A percentile compares a stretch with the other conserved stretches of the same genome.
Evolutionary conservation across 2,797 vertebrate genomes (phyloP).

Genomic region (Acipenser oxyrinchus): DNA sequence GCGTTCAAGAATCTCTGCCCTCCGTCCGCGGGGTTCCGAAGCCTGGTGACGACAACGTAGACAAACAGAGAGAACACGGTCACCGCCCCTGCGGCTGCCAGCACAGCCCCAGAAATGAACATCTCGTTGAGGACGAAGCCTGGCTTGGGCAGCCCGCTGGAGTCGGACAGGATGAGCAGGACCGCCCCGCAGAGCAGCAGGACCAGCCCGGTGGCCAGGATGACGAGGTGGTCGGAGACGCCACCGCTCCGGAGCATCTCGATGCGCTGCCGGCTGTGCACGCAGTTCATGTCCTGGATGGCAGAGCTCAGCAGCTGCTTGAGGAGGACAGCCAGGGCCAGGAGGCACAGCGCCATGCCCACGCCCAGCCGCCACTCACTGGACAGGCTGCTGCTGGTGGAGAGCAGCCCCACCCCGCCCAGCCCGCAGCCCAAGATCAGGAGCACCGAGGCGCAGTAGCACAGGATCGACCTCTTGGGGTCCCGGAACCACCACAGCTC

Average conservation of each 20-base stretch:
- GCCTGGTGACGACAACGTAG: constrained; percentile 45
- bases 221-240: constrained; percentile 73
- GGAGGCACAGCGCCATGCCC: constrained; percentile 80
- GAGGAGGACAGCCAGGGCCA: constrained; percentile 81
- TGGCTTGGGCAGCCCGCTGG: constrained; percentile 62
- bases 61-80: constrained; percentile 61
- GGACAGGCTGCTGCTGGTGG: constrained; percentile 86
- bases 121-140: constrained; percentile 77
- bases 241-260: constrained; percentile 86
- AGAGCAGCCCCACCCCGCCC: constrained; percentile 81
- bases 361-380: constrained; percentile 87
- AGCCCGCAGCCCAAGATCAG: constrained; percentile 83
- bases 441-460: constrained; percentile 78
- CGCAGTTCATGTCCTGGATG: constrained; percentile 96
- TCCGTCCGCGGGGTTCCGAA: constrained; percentile 51
- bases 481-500: constrained; percentile 97
- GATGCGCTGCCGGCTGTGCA: constrained; percentile 77
- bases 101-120: constrained; percentile 80
- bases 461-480: constrained; percentile 79
- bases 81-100: constrained; percentile 66
- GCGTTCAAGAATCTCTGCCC: constrained; percentile 47
- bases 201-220: constrained; percentile 73
- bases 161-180: constrained; percentile 72
- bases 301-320: constrained; percentile 96
- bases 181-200: constrained; percentile 77